Percentiles rank a stretch among this genome's conserved stretches.
Evolutionary conservation across 2,113 vertebrate species (phyloP).

Genomic region (Quiscalus mexicanus): DNA sequence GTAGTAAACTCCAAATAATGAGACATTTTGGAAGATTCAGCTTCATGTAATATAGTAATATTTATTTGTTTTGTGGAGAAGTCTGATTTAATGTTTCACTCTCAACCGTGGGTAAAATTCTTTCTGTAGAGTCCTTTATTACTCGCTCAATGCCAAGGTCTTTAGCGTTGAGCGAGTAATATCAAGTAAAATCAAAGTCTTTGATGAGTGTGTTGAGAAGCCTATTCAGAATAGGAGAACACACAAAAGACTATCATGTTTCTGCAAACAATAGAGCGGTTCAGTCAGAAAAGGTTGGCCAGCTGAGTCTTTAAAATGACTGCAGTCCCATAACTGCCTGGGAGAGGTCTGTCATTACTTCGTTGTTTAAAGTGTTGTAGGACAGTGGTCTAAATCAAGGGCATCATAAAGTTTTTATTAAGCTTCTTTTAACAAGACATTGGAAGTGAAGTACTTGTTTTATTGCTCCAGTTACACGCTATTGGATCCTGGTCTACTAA

Average conservation of each 20-base stretch:
- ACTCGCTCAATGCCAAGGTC: neutral
- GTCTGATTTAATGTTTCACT: neutral
- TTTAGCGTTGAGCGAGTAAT: neutral
- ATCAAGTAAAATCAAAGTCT: neutral
- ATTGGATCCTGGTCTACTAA: neutral
- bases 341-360: neutral
- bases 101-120: neutral
- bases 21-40: neutral
- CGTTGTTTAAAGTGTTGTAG: neutral
- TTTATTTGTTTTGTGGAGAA: neutral
- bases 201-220: neutral
- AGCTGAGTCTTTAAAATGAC: neutral
- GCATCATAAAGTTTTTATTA: neutral
- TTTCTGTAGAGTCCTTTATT: neutral
- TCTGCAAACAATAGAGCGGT: neutral
- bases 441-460: conserved; percentile 1
- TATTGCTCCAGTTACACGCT: neutral
- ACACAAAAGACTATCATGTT: neutral
- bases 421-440: neutral
- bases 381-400: neutral
- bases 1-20: neutral
- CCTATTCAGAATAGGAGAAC: neutral
- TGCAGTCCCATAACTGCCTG: neutral
- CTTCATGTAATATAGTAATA: neutral
- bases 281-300: neutral